These are phyloP conservation scores for Drosophila rufa DNA, from an alignment of 1,140 invertebrate species.

Conservation along the genomic window DNA sequence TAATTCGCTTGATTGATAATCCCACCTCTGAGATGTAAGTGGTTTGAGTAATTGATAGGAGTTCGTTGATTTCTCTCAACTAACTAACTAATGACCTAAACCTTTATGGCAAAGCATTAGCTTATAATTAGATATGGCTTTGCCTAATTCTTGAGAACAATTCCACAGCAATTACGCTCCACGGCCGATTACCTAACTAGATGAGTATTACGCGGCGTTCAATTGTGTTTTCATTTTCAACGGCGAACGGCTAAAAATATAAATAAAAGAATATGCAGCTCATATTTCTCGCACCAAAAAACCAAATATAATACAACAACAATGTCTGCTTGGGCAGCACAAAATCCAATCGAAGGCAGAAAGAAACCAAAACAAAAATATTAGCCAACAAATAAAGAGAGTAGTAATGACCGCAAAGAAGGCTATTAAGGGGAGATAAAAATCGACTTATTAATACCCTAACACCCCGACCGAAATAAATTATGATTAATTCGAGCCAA, in stretches of 20 bases:
- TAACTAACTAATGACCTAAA: constrained; percentile 19
- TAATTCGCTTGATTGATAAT: constrained; percentile 49
- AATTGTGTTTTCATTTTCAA: constrained; percentile 59
- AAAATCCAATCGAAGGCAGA: constrained; percentile 25
- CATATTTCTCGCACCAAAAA: constrained; percentile 57
- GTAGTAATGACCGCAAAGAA: constrained; percentile 48
- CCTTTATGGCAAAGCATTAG: background rate
- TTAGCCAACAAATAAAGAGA: constrained; percentile 45
- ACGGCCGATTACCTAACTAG: constrained; percentile 52
- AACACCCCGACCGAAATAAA: background rate
- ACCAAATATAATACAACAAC: constrained; percentile 20
- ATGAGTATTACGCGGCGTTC: constrained; percentile 38
- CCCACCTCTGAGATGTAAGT: constrained; percentile 16
- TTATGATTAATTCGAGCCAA: constrained; percentile 3
- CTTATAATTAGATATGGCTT: constrained; percentile 20
- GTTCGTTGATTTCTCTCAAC: background rate
- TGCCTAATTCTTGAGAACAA: constrained; percentile 22
- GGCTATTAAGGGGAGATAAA: constrained; percentile 13
- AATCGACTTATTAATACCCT: constrained; percentile 33
- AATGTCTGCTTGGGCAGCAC: constrained; percentile 47
- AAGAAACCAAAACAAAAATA: constrained; percentile 51
- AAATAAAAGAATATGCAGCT: constrained; percentile 50
- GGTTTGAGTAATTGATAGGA: constrained; percentile 15
- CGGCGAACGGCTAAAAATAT: constrained; percentile 47
- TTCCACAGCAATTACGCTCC: constrained; percentile 27